phyloP scores from a whole-genome alignment of 2,888 invertebrate genomes.

The Doris montereyensis region DNA sequence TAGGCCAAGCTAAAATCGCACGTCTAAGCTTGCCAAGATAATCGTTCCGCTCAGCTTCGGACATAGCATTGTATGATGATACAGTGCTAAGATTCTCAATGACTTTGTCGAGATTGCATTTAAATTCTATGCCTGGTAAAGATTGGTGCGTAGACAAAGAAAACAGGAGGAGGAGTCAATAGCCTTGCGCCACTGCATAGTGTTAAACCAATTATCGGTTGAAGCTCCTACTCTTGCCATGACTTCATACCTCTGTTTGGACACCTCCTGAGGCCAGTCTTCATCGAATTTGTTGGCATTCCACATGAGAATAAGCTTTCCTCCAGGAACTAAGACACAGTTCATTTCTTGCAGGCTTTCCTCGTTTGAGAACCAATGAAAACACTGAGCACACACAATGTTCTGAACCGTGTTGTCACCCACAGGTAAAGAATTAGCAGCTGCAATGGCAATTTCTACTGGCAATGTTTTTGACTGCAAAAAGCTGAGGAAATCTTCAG shows the following conservation, averaged over 20 bases:
- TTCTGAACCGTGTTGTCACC: constrained; percentile 50
- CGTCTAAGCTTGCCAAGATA: constrained; percentile 22
- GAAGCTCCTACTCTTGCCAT: constrained; percentile 9
- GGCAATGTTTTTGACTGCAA: constrained; percentile 46
- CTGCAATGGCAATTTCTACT: constrained; percentile 46
- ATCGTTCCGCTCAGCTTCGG: neutral
- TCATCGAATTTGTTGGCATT: constrained; percentile 15
- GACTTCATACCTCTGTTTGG: constrained; percentile 17
- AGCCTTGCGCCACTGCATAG: constrained; percentile 17
- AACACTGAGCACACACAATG: constrained; percentile 56
- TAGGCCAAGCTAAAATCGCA: constrained; percentile 23
- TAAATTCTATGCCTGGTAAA: constrained; percentile 7
- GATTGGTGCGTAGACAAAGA: neutral
- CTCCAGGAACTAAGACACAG: constrained; percentile 53
- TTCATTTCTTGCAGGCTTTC: constrained; percentile 50
- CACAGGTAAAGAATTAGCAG: constrained; percentile 50
- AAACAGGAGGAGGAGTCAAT: constrained; percentile 8
- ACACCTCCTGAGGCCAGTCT: constrained; percentile 13
- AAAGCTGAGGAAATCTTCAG: constrained; percentile 49
- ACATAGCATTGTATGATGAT: constrained; percentile 25
- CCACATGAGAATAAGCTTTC: constrained; percentile 38
- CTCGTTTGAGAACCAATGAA: constrained; percentile 57
- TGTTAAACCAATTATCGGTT: neutral
- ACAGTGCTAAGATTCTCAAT: constrained; percentile 6
- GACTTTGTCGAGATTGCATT: constrained; percentile 28